Percentiles rank a stretch among this genome's conserved stretches.
phyloP scores from a whole-genome alignment of 2,113 vertebrate species.

The Egretta garzetta region DNA sequence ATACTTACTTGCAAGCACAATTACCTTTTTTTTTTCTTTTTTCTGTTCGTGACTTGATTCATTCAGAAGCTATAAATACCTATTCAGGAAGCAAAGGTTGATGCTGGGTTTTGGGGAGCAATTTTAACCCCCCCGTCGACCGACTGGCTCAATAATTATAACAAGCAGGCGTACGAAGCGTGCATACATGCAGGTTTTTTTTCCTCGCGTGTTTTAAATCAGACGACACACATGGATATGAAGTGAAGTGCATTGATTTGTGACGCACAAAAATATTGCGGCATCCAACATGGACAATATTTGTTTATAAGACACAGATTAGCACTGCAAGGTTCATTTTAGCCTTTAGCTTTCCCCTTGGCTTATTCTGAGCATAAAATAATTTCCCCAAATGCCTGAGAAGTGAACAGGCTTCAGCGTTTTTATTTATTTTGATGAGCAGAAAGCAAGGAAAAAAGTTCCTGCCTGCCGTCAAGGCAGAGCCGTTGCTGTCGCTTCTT shows the following conservation, averaged over 20 bases:
- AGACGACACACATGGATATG: not conserved
- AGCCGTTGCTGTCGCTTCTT: not conserved
- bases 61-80: conserved; percentile 17
- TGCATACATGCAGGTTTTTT: accelerated
- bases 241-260: not conserved
- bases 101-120: not conserved
- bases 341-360: not conserved
- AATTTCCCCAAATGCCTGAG: not conserved
- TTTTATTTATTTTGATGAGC: conserved; percentile 59
- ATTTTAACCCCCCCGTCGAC: not conserved
- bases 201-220: not conserved
- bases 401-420: not conserved
- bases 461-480: conserved; percentile 7
- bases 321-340: not conserved
- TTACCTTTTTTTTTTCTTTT: not conserved
- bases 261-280: not conserved
- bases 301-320: not conserved
- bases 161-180: accelerated
- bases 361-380: not conserved
- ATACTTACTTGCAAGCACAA: conserved; percentile 22
- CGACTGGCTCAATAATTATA: not conserved
- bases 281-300: not conserved
- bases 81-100: not conserved
- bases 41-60: not conserved
- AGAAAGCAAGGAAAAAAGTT: not conserved